Percentiles rank a stretch among this genome's conserved stretches.
phyloP scores from a whole-genome alignment of 2,113 vertebrate species.

The Dolichallabes microphthalmus region DNA sequence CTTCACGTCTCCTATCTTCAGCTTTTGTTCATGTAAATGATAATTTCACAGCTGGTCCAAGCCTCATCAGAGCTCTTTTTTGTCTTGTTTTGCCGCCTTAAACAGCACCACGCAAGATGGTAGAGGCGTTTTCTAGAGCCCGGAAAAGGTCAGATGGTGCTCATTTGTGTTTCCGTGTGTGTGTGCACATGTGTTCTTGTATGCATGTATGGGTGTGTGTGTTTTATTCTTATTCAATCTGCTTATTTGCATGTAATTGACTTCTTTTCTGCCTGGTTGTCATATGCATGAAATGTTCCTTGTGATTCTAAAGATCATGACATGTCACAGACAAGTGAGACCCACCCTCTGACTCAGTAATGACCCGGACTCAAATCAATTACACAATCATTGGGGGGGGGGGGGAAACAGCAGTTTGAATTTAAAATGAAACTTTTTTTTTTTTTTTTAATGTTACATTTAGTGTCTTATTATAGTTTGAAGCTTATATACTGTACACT shows the following conservation, averaged over 20 bases:
- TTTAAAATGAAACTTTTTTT: not conserved
- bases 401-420: not conserved
- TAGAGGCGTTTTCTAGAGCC: conserved; percentile 23
- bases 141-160: conserved; percentile 16
- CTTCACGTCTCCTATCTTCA: not conserved
- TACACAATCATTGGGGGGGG: conserved; percentile 3
- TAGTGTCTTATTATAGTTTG: not conserved
- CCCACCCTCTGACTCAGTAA: conserved; percentile 16
- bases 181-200: not conserved
- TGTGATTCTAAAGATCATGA: conserved; percentile 24
- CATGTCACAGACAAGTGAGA: conserved; percentile 29
- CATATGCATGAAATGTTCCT: conserved; percentile 27
- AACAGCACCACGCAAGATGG: conserved; percentile 5
- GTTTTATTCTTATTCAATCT: conserved; percentile 10
- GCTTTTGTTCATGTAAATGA: conserved; percentile 22
- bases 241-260: conserved; percentile 44
- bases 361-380: conserved; percentile 26
- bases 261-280: conserved; percentile 17
- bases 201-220: not conserved
- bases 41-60: conserved; percentile 32
- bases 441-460: no score
- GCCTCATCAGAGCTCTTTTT: conserved; percentile 34
- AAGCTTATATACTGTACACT: not conserved
- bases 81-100: conserved; percentile 38
- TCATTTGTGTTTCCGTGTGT: conserved; percentile 17